Evolutionary conservation across 2,888 invertebrate genomes (phyloP), one percentile per base, ranked within the genome.

Genomic region (Cephus pygmeus): DNA sequence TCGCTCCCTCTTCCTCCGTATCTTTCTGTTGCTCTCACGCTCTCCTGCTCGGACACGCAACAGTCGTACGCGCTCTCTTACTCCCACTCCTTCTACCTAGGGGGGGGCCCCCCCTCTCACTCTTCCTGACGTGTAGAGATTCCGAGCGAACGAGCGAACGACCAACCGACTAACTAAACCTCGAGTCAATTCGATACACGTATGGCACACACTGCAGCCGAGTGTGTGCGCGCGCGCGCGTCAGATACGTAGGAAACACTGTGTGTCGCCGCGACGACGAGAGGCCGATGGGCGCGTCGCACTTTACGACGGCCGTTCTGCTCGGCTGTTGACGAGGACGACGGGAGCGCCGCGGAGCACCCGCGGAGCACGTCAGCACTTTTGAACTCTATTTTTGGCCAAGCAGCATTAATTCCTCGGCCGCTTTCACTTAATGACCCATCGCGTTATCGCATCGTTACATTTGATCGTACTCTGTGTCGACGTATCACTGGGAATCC

Each of bases 1-100:
- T 9, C 35, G 0, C 12, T 35, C 35, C 3, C 35, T 75, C 79
- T 76, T 2, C n/a, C 33, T 78, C 68, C 71, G 77, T 83, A 79
- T 81, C 81, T 78, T 76, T 81, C 77, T 77, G 77, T 36, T 36
- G 12, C 36, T 69, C 69, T 69, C 69, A 6, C 69, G 30, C n/a
- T 69, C 69, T 71, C 76, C 36, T 35, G 56, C 36, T 77, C 71
- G 35, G 30, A 6, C 15, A 40, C 40, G 40, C 40, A 40, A 40
- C 40, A 15, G 40, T 40, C 15, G 40, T 40, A 35, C 75, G 30
- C 34, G 34, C 75, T 69, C 73, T 69, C 69, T 69, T 73, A 34
- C 31, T 69, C 73, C 74, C 68, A 12, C 40, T 68, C 40, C 73
- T n/a, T n/a, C n/a, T n/a, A n/a, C n/a, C n/a, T n/a, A n/a, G n/a